Conservation (phyloP, 30 jellyfish, hydroid and myxozoan genomes). For the Phacellophora camtschatica region DNA sequence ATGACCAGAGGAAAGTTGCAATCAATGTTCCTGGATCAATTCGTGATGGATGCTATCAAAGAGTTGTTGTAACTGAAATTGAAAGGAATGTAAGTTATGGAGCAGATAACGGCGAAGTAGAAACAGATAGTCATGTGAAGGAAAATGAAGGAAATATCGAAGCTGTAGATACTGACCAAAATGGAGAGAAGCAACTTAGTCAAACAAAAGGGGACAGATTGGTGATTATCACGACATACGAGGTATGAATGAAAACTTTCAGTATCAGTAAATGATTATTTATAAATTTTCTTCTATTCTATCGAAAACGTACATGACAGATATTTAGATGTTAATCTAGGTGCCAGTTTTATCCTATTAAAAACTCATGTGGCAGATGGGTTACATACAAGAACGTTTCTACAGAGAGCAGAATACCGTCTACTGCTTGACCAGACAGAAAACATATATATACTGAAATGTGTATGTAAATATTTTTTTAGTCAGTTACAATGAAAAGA, state of each 20-base stretch:
- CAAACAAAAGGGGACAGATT: background rate
- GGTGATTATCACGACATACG: background rate
- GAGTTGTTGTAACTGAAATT: constrained; percentile 50
- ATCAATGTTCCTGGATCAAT: background rate
- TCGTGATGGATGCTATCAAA: background rate
- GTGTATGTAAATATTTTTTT: no score
- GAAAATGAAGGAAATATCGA: background rate
- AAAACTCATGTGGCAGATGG: no score
- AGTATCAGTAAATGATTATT: no score
- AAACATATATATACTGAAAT: no score
- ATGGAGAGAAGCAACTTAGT: background rate
- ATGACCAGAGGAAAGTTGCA: background rate
- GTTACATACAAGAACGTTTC: no score
- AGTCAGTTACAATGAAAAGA: no score
- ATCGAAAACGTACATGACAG: no score
- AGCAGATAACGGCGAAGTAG: background rate
- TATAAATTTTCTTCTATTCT: no score
- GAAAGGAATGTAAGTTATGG: background rate
- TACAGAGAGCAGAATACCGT: no score
- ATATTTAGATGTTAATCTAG: no score
- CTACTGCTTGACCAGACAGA: no score
- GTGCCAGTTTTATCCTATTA: no score
- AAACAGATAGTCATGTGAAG: background rate
- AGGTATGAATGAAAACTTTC: background rate
- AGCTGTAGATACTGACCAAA: background rate